A percentile compares a stretch with the other conserved stretches of the same genome.
Evolutionary conservation across 2,113 vertebrate species (phyloP).

Genomic region (Mungos mungo): DNA sequence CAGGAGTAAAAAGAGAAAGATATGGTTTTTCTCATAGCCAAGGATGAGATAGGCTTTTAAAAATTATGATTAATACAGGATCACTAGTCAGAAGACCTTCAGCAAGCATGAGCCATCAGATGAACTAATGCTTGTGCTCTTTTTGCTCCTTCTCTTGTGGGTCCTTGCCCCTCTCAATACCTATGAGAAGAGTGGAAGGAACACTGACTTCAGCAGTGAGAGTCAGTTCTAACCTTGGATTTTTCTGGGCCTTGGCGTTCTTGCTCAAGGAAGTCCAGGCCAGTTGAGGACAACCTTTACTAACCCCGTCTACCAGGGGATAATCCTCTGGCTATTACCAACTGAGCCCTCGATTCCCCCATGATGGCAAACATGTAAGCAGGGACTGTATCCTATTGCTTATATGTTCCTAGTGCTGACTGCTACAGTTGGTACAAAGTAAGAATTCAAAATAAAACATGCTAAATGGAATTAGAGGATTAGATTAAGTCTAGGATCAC

Average conservation of each 20-base stretch:
- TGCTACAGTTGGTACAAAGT: not conserved
- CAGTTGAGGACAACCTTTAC: not conserved
- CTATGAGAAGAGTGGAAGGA: not conserved
- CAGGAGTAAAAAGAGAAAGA: not conserved
- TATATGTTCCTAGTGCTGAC: not conserved
- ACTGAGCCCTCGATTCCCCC: not conserved
- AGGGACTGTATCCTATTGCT: not conserved
- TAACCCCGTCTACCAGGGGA: not conserved
- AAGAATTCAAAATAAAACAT: not conserved
- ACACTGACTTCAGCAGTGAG: not conserved
- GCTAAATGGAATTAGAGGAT: not conserved
- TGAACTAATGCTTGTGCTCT: accelerated
- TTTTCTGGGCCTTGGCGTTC: not conserved
- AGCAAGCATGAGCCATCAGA: not conserved
- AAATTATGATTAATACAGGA: not conserved
- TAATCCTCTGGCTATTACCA: not conserved
- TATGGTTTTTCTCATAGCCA: not conserved
- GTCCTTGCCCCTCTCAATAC: not conserved
- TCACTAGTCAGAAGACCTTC: not conserved
- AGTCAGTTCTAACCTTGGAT: not conserved
- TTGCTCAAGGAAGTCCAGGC: not conserved
- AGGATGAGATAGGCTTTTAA: not conserved
- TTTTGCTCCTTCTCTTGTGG: not conserved
- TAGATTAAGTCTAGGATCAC: not conserved
- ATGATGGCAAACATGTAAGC: not conserved